Percentiles rank a stretch among this genome's conserved stretches.
Conservation (phyloP, 2,113 vertebrate species). For the Phylloscopus whistleri region DNA sequence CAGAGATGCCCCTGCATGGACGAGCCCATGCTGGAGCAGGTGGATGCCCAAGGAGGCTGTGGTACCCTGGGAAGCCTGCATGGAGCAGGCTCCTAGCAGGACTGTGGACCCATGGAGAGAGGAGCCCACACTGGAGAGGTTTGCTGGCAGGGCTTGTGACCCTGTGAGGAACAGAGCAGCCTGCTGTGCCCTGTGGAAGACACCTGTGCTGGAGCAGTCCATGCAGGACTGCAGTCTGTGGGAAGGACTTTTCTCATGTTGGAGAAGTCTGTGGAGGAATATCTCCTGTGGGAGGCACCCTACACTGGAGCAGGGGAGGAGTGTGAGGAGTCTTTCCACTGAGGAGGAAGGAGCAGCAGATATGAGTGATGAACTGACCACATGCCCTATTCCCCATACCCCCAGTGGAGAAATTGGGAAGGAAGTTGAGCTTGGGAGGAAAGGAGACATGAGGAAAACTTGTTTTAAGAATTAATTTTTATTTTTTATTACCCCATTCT, state of each 20-base stretch:
- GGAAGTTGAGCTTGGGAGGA: background rate
- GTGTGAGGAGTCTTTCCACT: background rate
- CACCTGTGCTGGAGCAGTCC: background rate
- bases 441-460: background rate
- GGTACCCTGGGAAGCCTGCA: no score
- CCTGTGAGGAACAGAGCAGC: background rate
- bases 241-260: background rate
- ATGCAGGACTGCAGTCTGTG: background rate
- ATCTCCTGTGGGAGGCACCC: background rate
- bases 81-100: no score
- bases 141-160: background rate
- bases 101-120: no score
- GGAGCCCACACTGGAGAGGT: background rate
- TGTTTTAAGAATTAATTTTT: background rate
- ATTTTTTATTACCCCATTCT: background rate
- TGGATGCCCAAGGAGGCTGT: no score
- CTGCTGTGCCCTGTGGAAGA: background rate
- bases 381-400: background rate
- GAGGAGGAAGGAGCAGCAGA: background rate
- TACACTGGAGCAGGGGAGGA: background rate
- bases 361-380: background rate
- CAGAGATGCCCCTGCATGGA: no score
- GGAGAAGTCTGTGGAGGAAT: background rate
- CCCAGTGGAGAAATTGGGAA: background rate
- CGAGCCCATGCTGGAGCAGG: no score